Evolutionary conservation across 2,888 invertebrate genomes (phyloP).

Genomic region (Chrysolina haemoptera): DNA sequence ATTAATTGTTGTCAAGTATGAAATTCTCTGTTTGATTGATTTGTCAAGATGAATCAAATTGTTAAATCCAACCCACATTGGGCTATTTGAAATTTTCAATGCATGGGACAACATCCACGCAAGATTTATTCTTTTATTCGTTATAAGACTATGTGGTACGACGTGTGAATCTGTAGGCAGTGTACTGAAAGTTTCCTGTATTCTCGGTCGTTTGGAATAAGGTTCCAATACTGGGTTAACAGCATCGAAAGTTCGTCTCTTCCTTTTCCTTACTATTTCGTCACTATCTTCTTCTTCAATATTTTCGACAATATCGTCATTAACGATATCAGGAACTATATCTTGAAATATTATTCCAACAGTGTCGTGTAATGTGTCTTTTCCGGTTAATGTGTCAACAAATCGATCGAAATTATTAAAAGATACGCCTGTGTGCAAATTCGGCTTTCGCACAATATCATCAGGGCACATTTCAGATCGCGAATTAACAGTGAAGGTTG

Average conservation of each 20-base stretch:
- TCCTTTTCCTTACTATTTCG: not conserved
- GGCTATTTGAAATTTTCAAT: constrained; percentile 54
- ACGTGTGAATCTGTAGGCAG: not conserved
- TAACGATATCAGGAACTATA: not conserved
- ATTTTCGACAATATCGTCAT: too few relatives aligned
- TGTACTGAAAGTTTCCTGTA: too few relatives aligned
- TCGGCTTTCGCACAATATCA: not conserved
- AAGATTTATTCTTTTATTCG: constrained; percentile 22
- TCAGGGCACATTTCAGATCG: not conserved
- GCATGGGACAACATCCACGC: constrained; percentile 52
- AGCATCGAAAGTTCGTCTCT: too few relatives aligned
- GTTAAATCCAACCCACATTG: constrained; percentile 62
- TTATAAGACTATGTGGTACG: constrained; percentile 6
- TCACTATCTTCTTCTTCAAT: too few relatives aligned
- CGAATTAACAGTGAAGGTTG: not conserved
- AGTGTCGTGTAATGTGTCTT: not conserved
- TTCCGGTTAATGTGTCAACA: not conserved
- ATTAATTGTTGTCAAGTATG: constrained; percentile 59
- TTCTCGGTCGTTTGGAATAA: too few relatives aligned
- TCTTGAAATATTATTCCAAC: not conserved
- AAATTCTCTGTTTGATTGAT: constrained; percentile 52
- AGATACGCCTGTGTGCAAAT: not conserved
- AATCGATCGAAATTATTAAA: not conserved
- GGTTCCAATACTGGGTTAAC: too few relatives aligned
- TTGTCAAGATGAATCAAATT: constrained; percentile 49